These are phyloP conservation scores for Labrus mixtus DNA, from an alignment of 2,113 vertebrate genomes.

Conservation along the genomic window DNA sequence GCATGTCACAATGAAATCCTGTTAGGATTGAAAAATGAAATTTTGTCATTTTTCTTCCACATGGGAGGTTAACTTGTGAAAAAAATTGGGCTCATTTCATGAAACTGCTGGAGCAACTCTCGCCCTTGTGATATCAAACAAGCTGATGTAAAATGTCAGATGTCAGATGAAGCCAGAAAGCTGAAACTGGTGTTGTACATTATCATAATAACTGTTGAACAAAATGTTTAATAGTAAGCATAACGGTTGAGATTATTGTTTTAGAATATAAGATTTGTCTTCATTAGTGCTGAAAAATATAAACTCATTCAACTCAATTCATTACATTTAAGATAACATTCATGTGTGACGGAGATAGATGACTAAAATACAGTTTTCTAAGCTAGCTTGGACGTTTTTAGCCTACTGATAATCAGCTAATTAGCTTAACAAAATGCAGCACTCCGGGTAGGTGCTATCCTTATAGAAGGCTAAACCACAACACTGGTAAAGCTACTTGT, in stretches of 20 bases:
- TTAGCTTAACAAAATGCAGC: background rate
- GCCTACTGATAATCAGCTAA: background rate
- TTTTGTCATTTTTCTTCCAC: conserved; percentile 20
- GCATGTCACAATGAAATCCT: conserved; percentile 7
- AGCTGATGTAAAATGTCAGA: background rate
- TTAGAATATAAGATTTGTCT: background rate
- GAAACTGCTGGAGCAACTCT: conserved; percentile 15
- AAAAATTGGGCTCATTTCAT: conserved; percentile 40
- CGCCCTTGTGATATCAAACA: conserved; percentile 17
- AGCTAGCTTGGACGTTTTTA: no score
- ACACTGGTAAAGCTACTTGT: background rate
- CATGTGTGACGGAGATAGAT: no score
- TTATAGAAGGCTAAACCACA: background rate
- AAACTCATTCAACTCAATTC: background rate
- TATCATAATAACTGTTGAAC: background rate
- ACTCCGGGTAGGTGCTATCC: background rate
- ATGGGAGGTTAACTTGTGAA: conserved; percentile 4
- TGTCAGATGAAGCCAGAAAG: background rate
- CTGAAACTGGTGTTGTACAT: background rate
- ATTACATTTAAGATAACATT: background rate
- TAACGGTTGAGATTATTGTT: background rate
- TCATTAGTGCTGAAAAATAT: background rate
- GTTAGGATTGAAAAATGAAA: conserved; percentile 2
- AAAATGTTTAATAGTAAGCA: background rate
- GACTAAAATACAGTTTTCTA: no score